phyloP scores from a whole-genome alignment of 2,888 invertebrate species.

The Nowickia ferox region DNA sequence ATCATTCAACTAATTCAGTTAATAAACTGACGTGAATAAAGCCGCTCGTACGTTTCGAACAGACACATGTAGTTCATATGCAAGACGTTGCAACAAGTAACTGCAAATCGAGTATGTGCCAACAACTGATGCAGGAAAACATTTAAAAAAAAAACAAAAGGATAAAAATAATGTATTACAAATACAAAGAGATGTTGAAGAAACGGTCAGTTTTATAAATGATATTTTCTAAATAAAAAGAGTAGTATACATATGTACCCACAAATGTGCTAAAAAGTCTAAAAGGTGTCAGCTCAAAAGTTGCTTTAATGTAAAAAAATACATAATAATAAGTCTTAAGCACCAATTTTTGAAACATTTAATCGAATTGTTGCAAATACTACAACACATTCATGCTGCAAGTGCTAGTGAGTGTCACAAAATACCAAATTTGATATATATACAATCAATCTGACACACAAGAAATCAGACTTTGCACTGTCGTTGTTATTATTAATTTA shows the following conservation, averaged over 20 bases:
- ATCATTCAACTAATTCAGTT: conserved; percentile 66
- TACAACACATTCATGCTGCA: not conserved
- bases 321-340: not conserved
- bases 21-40: conserved; percentile 61
- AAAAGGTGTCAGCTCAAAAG: conserved; percentile 45
- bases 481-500: not conserved
- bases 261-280: conserved; percentile 6
- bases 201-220: conserved; percentile 32
- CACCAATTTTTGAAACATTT: not conserved
- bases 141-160: conserved; percentile 6
- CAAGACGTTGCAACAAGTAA: conserved; percentile 27
- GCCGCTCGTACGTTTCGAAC: conserved; percentile 34
- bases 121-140: conserved; percentile 24
- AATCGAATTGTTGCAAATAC: not conserved
- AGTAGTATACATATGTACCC: not conserved
- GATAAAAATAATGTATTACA: not conserved
- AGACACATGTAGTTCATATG: conserved; percentile 31
- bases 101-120: conserved; percentile 36
- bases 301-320: conserved; percentile 2
- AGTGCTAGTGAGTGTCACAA: conserved; percentile 3
- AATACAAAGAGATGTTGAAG: not conserved
- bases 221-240: conserved; percentile 14
- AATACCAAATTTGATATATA: not conserved
- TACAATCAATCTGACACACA: not conserved
- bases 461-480: not conserved